These are phyloP conservation scores for Anguilla japonica DNA, from an alignment of 2,113 vertebrate genomes.

Conservation along the genomic window DNA sequence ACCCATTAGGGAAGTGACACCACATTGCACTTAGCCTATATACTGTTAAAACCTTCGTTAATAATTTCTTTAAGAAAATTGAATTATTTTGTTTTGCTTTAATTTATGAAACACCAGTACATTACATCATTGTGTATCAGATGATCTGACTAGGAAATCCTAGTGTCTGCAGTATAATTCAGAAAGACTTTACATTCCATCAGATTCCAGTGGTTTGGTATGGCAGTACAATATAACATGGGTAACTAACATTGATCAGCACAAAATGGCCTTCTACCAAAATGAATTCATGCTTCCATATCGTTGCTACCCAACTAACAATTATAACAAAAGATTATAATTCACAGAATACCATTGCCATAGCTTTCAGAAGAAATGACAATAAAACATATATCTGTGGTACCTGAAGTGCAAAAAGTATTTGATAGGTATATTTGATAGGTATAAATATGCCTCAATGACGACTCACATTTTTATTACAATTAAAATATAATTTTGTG, in stretches of 20 bases:
- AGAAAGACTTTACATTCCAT: not conserved
- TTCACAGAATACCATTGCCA: not conserved
- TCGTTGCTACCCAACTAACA: not conserved
- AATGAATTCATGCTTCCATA: not conserved
- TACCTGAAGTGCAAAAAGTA: not conserved
- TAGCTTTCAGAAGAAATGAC: not conserved
- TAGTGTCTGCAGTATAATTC: not conserved
- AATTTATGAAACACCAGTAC: too few relatives aligned
- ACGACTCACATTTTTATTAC: not conserved
- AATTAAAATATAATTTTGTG: not conserved
- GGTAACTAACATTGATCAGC: not conserved
- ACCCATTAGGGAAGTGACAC: too few relatives aligned
- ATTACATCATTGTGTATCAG: not conserved
- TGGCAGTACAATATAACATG: not conserved
- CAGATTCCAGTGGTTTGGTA: not conserved
- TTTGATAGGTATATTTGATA: not conserved
- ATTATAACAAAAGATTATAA: not conserved
- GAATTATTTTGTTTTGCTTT: too few relatives aligned
- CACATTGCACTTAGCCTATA: too few relatives aligned
- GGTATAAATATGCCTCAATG: not conserved
- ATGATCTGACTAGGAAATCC: not conserved
- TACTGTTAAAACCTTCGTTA: too few relatives aligned
- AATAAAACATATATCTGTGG: not conserved
- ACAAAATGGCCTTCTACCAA: not conserved
- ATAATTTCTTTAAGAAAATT: too few relatives aligned